These are phyloP conservation scores for Pogonomyrmex barbatus DNA, from an alignment of 1,140 invertebrate genomes.

Conservation along the genomic window DNA sequence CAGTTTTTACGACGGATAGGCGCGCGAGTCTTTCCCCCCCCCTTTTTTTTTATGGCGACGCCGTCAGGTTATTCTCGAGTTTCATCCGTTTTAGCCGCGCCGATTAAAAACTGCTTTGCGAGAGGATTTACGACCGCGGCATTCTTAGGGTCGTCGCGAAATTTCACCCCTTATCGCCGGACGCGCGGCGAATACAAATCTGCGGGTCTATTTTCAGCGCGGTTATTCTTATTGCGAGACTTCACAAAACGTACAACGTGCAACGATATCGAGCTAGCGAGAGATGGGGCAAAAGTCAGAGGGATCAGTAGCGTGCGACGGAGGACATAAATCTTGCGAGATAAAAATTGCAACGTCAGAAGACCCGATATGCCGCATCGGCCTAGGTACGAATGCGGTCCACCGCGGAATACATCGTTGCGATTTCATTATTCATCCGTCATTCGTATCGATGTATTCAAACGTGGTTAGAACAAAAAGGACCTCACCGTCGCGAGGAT, in stretches of 20 bases:
- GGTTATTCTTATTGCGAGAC: slow-evolving; percentile 60
- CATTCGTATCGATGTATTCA: slow-evolving; percentile 7
- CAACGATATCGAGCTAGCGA: slow-evolving; percentile 35
- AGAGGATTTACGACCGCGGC: slow-evolving; percentile 57
- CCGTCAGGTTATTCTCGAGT: slow-evolving; percentile 15
- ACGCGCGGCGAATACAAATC: slow-evolving; percentile 67
- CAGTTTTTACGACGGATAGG: not conserved
- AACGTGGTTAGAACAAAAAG: not conserved
- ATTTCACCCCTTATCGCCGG: slow-evolving; percentile 20
- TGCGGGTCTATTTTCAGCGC: slow-evolving; percentile 63
- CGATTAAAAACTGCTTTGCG: slow-evolving; percentile 67
- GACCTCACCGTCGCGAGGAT: no score
- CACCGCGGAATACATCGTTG: not conserved
- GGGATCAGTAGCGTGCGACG: slow-evolving; percentile 26
- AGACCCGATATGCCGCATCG: not conserved
- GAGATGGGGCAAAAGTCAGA: not conserved
- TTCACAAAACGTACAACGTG: slow-evolving; percentile 27
- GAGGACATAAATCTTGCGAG: slow-evolving; percentile 52
- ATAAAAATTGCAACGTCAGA: slow-evolving; percentile 58
- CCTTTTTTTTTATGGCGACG: not conserved
- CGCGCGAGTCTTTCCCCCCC: not conserved
- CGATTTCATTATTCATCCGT: slow-evolving; percentile 24
- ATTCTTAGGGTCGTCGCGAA: slow-evolving; percentile 51
- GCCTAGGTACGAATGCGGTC: not conserved
- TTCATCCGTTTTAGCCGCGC: slow-evolving; percentile 19